Evolutionary conservation across 1,140 invertebrate genomes (phyloP), one percentile per base, ranked within the genome.

Genomic region (Saccostrea echinata): DNA sequence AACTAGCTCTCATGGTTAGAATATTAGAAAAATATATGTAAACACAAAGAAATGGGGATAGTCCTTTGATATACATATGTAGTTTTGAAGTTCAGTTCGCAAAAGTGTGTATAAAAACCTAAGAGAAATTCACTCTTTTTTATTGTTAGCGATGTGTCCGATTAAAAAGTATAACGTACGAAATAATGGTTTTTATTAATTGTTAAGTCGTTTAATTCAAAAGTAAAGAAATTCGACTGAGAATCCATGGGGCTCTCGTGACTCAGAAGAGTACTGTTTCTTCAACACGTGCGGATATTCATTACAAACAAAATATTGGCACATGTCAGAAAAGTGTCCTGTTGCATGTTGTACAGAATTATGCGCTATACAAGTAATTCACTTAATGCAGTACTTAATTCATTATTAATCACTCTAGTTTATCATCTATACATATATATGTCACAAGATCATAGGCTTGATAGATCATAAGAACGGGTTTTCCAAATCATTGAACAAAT

Each of bases 241-340:
- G 8, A 9, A 64, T 21, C 18, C 11, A 6, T n/a, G 57, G 4
- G 64, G 64, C 11, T 30, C 24, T 76, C 27, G 18, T 76, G 68
- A 76, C 68, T 76, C 68, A 76, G 13, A 24, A 76, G 16, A 76
- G 68, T 76, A 76, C 68, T 76, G 68, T 16, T 30, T 33, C 68
- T 71, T 76, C 68, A 76, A 76, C 68, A 76, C 30, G 68, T 76
- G 68, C 24, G 3, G 30, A 33, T 33, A 30, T 76, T 9, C 27
- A 33, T 76, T 76, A 76, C 68, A 76, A 76, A 76, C 68, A 76
- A 76, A 76, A 76, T 76, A 76, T 76, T 76, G 68, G 68, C 68
- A 76, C 24, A 30, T 76, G 68, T 76, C 68, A 30, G 68, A 76
- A 30, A 76, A 76, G 33, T 76, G 68, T 33, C 68, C 27, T 76